Conservation (phyloP, 2,888 invertebrate genomes). For the Plebejus argus region DNA sequence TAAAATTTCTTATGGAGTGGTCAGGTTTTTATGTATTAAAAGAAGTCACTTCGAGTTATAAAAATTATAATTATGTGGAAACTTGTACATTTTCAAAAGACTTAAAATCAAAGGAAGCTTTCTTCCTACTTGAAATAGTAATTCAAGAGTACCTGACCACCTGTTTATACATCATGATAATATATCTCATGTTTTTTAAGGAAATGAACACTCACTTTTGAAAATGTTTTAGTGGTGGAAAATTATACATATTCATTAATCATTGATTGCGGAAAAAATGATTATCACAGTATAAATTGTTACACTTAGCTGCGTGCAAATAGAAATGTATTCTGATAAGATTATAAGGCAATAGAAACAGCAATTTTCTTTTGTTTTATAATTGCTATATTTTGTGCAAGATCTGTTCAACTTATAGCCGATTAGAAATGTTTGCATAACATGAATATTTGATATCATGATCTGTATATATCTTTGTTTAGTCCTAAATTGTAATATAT, state of each 20-base stretch:
- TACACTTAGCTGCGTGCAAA: background rate
- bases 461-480: slow-evolving; percentile 12
- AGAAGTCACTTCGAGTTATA: too few species aligned
- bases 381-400: background rate
- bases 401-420: background rate
- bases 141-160: background rate
- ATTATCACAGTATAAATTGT: too few species aligned
- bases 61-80: too few species aligned
- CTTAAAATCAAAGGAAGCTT: too few species aligned
- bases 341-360: background rate
- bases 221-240: background rate
- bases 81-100: too few species aligned
- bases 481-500: slow-evolving; percentile 18
- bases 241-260: too few species aligned
- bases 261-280: too few species aligned
- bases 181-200: background rate
- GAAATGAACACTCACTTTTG: background rate
- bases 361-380: background rate
- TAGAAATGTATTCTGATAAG: background rate
- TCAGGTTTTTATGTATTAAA: background rate
- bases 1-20: background rate
- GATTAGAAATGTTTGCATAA: background rate
- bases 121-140: too few species aligned
- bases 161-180: background rate
- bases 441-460: background rate